Evolutionary conservation across 2,888 invertebrate species (phyloP).

Genomic region (Biston betularia): DNA sequence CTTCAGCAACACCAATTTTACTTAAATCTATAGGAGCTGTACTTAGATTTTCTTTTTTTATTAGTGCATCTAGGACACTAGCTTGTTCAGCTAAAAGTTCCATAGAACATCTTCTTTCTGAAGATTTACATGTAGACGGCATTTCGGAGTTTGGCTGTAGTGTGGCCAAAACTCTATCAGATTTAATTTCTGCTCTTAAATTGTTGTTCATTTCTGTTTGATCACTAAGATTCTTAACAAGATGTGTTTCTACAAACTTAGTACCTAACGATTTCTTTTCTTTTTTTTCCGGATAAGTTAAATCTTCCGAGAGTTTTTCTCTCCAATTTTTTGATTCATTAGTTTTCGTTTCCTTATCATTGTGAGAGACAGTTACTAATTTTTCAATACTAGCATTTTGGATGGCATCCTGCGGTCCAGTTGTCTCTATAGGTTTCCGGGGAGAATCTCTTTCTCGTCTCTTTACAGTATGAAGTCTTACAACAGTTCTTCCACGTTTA

Average conservation of each 20-base stretch:
- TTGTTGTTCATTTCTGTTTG: constrained; percentile 50
- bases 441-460: constrained; percentile 81
- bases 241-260: constrained; percentile 91
- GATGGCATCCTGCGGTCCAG: constrained; percentile 45
- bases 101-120: constrained; percentile 84
- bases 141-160: constrained; percentile 40
- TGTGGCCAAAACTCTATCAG: constrained; percentile 44
- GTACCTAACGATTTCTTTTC: constrained; percentile 90
- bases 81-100: constrained; percentile 86
- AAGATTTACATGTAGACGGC: constrained; percentile 56
- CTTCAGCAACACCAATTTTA: constrained; percentile 68
- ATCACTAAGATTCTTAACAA: constrained; percentile 87
- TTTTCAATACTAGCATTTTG: constrained; percentile 34
- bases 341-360: constrained; percentile 33
- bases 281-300: constrained; percentile 78
- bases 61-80: constrained; percentile 80
- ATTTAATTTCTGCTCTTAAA: constrained; percentile 31
- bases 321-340: constrained; percentile 81
- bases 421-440: constrained; percentile 62
- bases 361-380: constrained; percentile 26
- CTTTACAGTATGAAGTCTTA: constrained; percentile 89
- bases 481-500: constrained; percentile 90
- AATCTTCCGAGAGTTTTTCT: constrained; percentile 87
- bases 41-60: constrained; percentile 83
- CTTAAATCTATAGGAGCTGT: constrained; percentile 76